phyloP scores from a whole-genome alignment of 2,888 invertebrate genomes.

The Dolichopus griseipennis region DNA sequence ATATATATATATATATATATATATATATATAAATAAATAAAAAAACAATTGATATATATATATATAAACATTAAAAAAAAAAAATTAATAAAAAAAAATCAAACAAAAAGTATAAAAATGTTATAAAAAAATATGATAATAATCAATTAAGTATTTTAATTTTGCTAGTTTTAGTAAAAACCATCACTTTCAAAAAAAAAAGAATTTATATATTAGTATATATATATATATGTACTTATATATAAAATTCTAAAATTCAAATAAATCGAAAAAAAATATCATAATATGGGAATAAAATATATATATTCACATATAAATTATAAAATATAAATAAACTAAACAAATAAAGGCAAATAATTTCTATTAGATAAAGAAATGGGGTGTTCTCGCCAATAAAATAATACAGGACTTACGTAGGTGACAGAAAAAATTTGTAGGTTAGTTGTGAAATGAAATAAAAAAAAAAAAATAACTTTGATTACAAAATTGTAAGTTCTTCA shows the following conservation, averaged over 20 bases:
- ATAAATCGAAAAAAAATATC: not conserved
- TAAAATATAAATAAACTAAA: too few relatives aligned
- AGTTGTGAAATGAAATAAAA: too few relatives aligned
- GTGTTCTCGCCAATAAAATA: too few relatives aligned
- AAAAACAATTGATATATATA: too few relatives aligned
- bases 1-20: not conserved
- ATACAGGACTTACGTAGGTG: too few relatives aligned
- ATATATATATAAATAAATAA: not conserved
- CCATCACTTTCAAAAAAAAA: not conserved
- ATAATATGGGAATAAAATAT: not conserved
- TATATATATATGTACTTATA: too few relatives aligned
- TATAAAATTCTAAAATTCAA: not conserved
- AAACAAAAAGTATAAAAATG: not conserved
- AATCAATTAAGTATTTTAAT: constrained; percentile 6
- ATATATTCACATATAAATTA: not conserved
- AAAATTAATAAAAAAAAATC: not conserved
- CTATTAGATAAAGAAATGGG: too few relatives aligned
- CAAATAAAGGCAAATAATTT: too few relatives aligned
- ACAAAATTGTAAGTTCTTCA: too few relatives aligned
- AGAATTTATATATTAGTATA: not conserved
- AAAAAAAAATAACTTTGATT: too few relatives aligned
- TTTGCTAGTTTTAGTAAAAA: constrained; percentile 2
- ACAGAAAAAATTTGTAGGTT: too few relatives aligned
- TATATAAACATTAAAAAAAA: too few relatives aligned
- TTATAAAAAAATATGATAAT: not conserved